Evolutionary conservation across 2,888 invertebrate genomes (phyloP).

Genomic region (Phengaris alcon): DNA sequence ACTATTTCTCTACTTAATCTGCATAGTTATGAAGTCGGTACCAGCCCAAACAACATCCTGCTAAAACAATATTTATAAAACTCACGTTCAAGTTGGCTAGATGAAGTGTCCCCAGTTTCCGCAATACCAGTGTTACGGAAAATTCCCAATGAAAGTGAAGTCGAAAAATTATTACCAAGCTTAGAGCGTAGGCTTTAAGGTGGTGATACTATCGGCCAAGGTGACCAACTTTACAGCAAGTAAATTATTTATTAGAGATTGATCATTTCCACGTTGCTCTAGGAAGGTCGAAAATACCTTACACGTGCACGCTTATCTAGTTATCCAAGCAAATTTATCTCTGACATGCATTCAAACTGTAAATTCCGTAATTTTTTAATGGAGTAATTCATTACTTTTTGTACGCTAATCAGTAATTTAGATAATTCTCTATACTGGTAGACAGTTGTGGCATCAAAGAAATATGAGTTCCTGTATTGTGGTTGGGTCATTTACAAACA

Average conservation of each 20-base stretch:
- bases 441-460: too few species aligned
- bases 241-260: constrained; percentile 10
- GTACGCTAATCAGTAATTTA: neutral
- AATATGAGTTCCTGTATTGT: too few species aligned
- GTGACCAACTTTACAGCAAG: neutral
- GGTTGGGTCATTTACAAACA: too few species aligned
- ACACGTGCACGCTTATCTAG: neutral
- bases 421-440: too few species aligned
- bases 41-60: too few species aligned
- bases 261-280: neutral
- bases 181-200: neutral
- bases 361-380: neutral
- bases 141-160: neutral
- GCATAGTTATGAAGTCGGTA: too few species aligned
- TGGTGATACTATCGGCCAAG: neutral
- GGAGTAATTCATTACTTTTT: neutral
- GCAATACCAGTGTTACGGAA: neutral
- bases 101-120: too few species aligned
- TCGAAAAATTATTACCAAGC: neutral
- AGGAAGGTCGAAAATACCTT: constrained; percentile 4
- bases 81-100: too few species aligned
- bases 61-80: too few species aligned
- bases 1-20: too few species aligned
- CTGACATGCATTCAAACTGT: constrained; percentile 4
- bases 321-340: neutral